phyloP scores from a whole-genome alignment of 1,140 invertebrate genomes.

The Geopemphigus sp. region DNA sequence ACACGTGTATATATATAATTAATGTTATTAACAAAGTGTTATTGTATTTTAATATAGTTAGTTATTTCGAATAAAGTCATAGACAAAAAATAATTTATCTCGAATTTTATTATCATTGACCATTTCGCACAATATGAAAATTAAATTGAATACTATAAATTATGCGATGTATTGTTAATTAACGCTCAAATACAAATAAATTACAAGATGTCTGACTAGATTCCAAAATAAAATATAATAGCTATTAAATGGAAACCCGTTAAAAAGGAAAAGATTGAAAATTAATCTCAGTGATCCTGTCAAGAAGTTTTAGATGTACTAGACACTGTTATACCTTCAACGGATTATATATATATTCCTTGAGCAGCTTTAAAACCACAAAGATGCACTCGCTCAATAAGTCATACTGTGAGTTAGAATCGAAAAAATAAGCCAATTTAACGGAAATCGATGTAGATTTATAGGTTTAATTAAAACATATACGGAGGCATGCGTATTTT shows the following conservation, averaged over 20 bases:
- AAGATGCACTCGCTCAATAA: background rate
- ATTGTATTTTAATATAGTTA: background rate
- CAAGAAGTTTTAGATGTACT: background rate
- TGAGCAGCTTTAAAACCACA: background rate
- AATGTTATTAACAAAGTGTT: background rate
- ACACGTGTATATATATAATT: background rate
- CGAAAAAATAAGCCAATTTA: slow-evolving; percentile 18
- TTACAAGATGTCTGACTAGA: background rate
- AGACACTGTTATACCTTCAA: background rate
- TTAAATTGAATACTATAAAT: background rate
- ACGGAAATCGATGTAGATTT: background rate
- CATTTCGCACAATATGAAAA: background rate
- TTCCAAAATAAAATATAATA: background rate
- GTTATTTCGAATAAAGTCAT: too few species aligned
- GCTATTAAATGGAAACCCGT: background rate
- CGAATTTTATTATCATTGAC: background rate
- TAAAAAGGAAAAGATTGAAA: background rate
- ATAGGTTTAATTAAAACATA: background rate
- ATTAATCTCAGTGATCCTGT: slow-evolving; percentile 12
- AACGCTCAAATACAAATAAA: background rate
- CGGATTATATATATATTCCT: slow-evolving; percentile 12
- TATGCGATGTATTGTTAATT: background rate
- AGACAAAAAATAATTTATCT: background rate
- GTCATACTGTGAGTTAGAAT: background rate
- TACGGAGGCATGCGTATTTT: too few species aligned